Base-by-base conservation (phyloP, 2,888 invertebrate genomes). In the Galerucella nymphaeae region DNA sequence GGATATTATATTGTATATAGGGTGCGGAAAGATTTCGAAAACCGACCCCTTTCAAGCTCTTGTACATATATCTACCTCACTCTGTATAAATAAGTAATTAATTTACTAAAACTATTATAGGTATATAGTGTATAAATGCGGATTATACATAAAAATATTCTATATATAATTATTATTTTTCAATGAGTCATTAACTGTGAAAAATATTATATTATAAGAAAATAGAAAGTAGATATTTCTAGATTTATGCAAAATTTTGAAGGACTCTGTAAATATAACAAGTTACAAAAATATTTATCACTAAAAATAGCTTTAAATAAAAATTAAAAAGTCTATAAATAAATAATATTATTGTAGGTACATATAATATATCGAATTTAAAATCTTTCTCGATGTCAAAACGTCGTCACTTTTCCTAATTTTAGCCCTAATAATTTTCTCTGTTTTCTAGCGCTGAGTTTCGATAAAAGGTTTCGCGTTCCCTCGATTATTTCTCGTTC, bases 371-470 rank as follows among this genome's bases (percentile, higher is more conserved):
- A 18, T 53, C 53, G 59, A 45, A 55, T 16, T 59, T 74, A 70
- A 69, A 66, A 57, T 61, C 30, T 62, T 59, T 69, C 59, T 57
- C 74, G 78, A 75, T 87, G 83, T 89, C 87, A 90, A 87, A 93
- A 90, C 63, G 93, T 91, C 84, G 93, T 93, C 82, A 92, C 91
- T 87, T 93, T 91, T 72, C 91, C 91, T 81, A 93, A 88, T 77
- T 91, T 91, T 84, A 93, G 86, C 41, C 92, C 91, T 57, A 93
- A 86, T 74, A 93, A 85, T 83, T 93, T 91, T 78, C 91, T 88
- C 84, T 92, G 91, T 84, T 93, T 93, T 85, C 92, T 90, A 61
- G 90, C 90, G 80, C 92, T 92, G 70, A 93, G 87, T 84, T 93
- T 92, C 38, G 91, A 90, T 77, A 93, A 89, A 64, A 93, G 89